Conservation (phyloP, 2,888 invertebrate species). For the Drosophila kuntzei region DNA sequence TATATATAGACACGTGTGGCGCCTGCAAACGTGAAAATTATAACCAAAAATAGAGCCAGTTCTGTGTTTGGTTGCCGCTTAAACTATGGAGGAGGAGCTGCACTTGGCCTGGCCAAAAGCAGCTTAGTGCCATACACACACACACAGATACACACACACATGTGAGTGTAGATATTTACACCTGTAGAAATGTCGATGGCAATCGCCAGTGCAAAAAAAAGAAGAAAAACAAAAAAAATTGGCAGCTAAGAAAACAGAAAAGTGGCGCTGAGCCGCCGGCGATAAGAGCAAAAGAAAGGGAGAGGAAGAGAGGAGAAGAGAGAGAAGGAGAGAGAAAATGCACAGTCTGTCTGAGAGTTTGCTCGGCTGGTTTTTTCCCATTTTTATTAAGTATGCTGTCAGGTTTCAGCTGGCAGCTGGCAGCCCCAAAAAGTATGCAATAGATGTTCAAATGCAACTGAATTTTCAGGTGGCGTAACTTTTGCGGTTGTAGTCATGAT, state of each 20-base stretch:
- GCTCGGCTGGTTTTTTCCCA: conserved; percentile 8
- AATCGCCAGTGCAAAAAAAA: conserved; percentile 36
- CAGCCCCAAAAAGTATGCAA: conserved; percentile 60
- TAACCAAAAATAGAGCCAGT: conserved; percentile 44
- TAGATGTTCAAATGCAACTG: conserved; percentile 58
- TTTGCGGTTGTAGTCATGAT: conserved; percentile 30
- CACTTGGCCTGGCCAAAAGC: conserved; percentile 35
- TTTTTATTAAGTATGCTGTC: conserved; percentile 53
- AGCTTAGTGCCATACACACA: conserved; percentile 41
- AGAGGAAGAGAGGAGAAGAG: background rate
- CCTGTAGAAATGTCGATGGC: conserved; percentile 69
- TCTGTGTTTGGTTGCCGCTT: conserved; percentile 27
- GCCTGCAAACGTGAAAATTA: conserved; percentile 70
- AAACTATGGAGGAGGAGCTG: conserved; percentile 47
- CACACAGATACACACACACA: conserved; percentile 4
- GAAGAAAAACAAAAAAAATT: conserved; percentile 55
- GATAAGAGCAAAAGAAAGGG: conserved; percentile 55
- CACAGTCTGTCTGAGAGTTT: conserved; percentile 10
- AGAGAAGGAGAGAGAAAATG: background rate
- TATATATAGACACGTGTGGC: conserved; percentile 35
- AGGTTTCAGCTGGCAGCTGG: conserved; percentile 47
- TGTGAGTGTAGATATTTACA: conserved; percentile 62
- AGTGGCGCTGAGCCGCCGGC: conserved; percentile 61
- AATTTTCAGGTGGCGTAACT: conserved; percentile 71
- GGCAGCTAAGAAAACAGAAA: conserved; percentile 63